phyloP scores from a whole-genome alignment of 2,797 vertebrate species.

The Scolopax rusticola region DNA sequence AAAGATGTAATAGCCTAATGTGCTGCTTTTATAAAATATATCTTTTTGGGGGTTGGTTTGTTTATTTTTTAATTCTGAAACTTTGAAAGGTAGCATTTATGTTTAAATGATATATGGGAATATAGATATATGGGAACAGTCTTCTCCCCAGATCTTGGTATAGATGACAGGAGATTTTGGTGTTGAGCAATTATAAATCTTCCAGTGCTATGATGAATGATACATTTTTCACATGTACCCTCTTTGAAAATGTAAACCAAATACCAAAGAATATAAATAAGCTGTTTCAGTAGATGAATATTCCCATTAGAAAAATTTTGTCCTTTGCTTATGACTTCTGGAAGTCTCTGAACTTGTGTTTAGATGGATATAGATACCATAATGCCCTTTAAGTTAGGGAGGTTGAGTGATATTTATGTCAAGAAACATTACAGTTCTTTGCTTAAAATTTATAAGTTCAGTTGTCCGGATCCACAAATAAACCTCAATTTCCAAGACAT shows the following conservation, averaged over 20 bases:
- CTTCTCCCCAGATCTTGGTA: background rate
- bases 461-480: background rate
- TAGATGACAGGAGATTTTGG: background rate
- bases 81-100: background rate
- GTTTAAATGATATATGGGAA: background rate
- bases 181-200: background rate
- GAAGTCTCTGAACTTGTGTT: background rate
- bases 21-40: background rate
- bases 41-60: background rate
- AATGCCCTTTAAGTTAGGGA: background rate
- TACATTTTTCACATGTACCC: background rate
- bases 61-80: background rate
- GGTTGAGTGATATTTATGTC: background rate
- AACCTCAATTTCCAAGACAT: background rate
- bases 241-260: background rate
- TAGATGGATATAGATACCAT: background rate
- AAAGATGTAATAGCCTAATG: background rate
- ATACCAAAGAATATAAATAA: background rate
- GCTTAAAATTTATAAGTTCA: background rate
- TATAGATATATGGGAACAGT: background rate
- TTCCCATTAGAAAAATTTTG: background rate
- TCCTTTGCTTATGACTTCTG: background rate
- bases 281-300: background rate
- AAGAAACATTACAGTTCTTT: background rate
- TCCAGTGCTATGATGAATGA: background rate